Evolutionary conservation across 2,888 invertebrate species (phyloP).

Genomic region (Gymnoscelis rufifasciata): DNA sequence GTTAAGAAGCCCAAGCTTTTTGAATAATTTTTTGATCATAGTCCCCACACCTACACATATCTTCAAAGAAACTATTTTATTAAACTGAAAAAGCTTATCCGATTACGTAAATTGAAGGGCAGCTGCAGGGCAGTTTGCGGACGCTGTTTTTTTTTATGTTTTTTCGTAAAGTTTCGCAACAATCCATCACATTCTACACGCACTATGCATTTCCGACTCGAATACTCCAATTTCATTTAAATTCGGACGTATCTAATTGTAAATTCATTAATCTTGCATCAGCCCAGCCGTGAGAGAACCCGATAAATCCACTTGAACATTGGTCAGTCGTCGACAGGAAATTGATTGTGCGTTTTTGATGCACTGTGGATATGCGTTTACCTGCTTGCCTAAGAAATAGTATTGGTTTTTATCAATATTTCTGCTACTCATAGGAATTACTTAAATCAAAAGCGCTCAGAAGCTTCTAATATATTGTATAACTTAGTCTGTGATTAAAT

Average conservation of each 20-base stretch:
- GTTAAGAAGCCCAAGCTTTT: too few relatives aligned
- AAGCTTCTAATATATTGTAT: too few relatives aligned
- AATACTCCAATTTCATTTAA: conserved; percentile 69
- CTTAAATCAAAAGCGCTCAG: too few relatives aligned
- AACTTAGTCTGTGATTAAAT: too few relatives aligned
- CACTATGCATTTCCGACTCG: conserved; percentile 70
- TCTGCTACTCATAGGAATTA: too few relatives aligned
- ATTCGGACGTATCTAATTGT: conserved; percentile 73
- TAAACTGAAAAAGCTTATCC: conserved; percentile 62
- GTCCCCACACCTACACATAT: too few relatives aligned
- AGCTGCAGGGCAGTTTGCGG: conserved; percentile 69
- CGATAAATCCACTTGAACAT: conserved; percentile 59
- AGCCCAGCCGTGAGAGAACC: conserved; percentile 43
- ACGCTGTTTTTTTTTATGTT: too few relatives aligned
- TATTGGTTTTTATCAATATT: neutral
- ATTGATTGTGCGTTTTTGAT: conserved; percentile 49
- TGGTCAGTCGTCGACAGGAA: conserved; percentile 78
- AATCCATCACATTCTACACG: conserved; percentile 63
- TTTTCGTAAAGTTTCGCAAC: conserved; percentile 58
- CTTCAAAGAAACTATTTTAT: conserved; percentile 22
- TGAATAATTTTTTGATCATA: too few relatives aligned
- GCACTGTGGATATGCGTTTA: conserved; percentile 7
- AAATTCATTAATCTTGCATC: conserved; percentile 72
- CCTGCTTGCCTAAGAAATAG: neutral
- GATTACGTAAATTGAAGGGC: conserved; percentile 64